Evolutionary conservation across 2,888 invertebrate species (phyloP), one percentile per base, ranked within the genome.

Genomic region (Chrysopilus asiliformis): DNA sequence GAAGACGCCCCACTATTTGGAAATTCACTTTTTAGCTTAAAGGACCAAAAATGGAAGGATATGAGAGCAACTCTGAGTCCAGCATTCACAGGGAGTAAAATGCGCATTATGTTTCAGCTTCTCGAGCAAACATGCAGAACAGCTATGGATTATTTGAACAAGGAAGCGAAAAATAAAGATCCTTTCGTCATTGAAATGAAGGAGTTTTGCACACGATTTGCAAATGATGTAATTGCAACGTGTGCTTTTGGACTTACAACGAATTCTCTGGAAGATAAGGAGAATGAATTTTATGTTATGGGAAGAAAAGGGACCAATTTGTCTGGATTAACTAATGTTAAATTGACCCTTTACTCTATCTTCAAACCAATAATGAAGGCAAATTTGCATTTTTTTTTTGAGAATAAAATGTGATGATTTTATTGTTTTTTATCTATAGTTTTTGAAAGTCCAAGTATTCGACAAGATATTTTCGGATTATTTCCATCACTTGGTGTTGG

Each of bases 221-320:
- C 56, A 5, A 66, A 58, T 34, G 67, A 67, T 45, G 60, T 61
- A 0, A 65, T 68, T 8, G 67, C 66, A 0, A 57, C 64, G 0
- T 55, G 59, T n/a, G 67, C 66, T 1, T 67, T 66, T 43, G 67
- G 67, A 0, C 43, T 67, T 15, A 55, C 54, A 43, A 65, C 71
- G 3, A 64, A 75, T 47, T 74, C 75, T 0, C 57, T 69, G 13
- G 50, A 53, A 5, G 60, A 74, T 0, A 57, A 53, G 7, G 49
- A 70, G 1, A 73, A 74, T 43, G 52, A 66, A 18, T 75, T 76
- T 49, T 74, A 68, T 44, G 34, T 47, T 17, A 67, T 63, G 59
- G 72, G 71, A 14, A 68, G 66, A 41, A 53, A 52, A 10, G 50
- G 64, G 7, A 66, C 70, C 0, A 57, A 56, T 7, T 66, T 70